Evolutionary conservation across 1,140 invertebrate species (phyloP), one percentile per base, ranked within the genome.

Genomic region (Zaprionus inermis): DNA sequence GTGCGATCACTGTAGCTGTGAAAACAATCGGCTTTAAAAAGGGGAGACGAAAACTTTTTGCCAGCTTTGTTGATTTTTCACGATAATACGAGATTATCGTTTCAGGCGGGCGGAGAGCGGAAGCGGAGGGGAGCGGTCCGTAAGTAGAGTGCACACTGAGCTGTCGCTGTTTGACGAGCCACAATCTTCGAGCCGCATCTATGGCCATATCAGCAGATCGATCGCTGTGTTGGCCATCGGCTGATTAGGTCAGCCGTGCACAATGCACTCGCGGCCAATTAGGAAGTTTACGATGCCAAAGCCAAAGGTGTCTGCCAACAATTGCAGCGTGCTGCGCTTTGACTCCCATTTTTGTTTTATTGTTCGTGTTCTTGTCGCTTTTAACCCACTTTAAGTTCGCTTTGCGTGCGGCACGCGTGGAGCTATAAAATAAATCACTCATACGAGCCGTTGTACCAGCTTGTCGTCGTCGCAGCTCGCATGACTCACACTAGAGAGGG

Each of bases 381-480:
- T 72, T 72, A 72, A 58, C 69, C 69, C 54, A 72, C 34, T 67
- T 72, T 66, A 24, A 54, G 34, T 34, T n/a, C 58, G 63, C 44
- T 57, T 66, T 67, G 64, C 70, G 70, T 72, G 70, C 59, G 64
- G 44, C 70, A 67, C 70, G 70, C 70, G 38, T 63, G 51, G 16
- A 56, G 64, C 51, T 66, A 79, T 82, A 76, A 82, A 82, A 83
- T 83, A 82, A 83, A 83, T 82, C 80, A 79, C 79, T 76, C 79
- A 83, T 83, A 82, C 80, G 72, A 71, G 49, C 56, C 46, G 58
- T 66, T 14, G 51, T 28, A 57, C 36, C 41, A 20, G 24, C 24
- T 28, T 28, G 24, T 28, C 24, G 24, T 28, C 24, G 24, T 28
- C 5, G 3, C 58, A 46, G 18, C 18, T 56, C 32, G 57, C 60